phyloP scores from a whole-genome alignment of 1,140 invertebrate genomes.

The Anastrepha ludens region DNA sequence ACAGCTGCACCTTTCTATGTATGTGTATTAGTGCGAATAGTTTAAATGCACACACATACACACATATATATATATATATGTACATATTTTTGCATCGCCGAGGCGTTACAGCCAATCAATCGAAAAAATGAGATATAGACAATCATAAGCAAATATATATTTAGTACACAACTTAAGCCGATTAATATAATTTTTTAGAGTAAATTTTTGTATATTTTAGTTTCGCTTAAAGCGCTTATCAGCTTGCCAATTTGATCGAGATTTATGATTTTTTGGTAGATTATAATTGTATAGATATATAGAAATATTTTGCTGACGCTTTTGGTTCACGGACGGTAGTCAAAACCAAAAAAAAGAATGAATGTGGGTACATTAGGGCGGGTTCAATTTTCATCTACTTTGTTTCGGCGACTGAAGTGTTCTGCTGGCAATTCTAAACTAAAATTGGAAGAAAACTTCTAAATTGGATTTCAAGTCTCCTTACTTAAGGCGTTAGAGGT shows the following conservation, averaged over 20 bases:
- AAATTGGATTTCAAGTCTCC: too few relatives aligned
- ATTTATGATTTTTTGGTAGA: background rate
- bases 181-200: background rate
- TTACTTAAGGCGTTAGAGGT: too few relatives aligned
- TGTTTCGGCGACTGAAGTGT: too few relatives aligned
- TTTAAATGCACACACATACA: background rate
- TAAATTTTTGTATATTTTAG: background rate
- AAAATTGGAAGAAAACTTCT: too few relatives aligned
- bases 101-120: background rate
- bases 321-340: background rate
- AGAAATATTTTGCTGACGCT: background rate
- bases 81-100: background rate
- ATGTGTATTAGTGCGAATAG: too few relatives aligned
- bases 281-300: background rate
- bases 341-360: background rate
- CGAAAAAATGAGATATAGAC: constrained; percentile 3
- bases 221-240: constrained; percentile 26
- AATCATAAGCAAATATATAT: constrained; percentile 5
- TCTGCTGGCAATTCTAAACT: too few relatives aligned
- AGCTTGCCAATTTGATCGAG: constrained; percentile 24
- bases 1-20: background rate
- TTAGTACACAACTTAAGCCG: background rate
- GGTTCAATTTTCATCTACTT: too few relatives aligned
- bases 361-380: too few relatives aligned
- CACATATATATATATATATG: background rate